phyloP scores from a whole-genome alignment of 2,888 invertebrate genomes.

The Diogma glabrata region DNA sequence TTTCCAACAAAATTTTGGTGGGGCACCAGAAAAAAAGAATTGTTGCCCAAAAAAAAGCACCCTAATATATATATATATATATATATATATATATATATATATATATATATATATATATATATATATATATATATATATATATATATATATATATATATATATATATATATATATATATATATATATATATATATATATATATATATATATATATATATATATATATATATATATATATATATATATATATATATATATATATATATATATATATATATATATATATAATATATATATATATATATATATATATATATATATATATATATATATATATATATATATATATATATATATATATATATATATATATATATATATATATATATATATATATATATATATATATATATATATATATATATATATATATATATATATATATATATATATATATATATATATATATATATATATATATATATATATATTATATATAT shows the following conservation, averaged over 20 bases:
- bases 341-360: constrained; percentile 3
- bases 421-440: constrained; percentile 3
- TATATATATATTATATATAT: neutral
- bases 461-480: neutral
- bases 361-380: constrained; percentile 3
- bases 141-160: too few species aligned
- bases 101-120: too few species aligned
- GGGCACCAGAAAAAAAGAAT: too few species aligned
- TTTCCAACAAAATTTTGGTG: too few species aligned
- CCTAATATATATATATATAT: too few species aligned
- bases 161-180: too few species aligned
- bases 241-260: constrained; percentile 3
- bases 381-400: constrained; percentile 1
- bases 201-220: constrained; percentile 3
- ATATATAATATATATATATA: constrained; percentile 3
- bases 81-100: too few species aligned
- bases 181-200: too few species aligned
- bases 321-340: constrained; percentile 1
- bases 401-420: constrained; percentile 3
- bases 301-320: constrained; percentile 3
- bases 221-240: constrained; percentile 3
- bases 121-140: too few species aligned
- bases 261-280: constrained; percentile 3
- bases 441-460: neutral
- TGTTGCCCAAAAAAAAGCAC: too few species aligned